phyloP scores from a whole-genome alignment of 2,113 vertebrate genomes.

The Menura novaehollandiae region DNA sequence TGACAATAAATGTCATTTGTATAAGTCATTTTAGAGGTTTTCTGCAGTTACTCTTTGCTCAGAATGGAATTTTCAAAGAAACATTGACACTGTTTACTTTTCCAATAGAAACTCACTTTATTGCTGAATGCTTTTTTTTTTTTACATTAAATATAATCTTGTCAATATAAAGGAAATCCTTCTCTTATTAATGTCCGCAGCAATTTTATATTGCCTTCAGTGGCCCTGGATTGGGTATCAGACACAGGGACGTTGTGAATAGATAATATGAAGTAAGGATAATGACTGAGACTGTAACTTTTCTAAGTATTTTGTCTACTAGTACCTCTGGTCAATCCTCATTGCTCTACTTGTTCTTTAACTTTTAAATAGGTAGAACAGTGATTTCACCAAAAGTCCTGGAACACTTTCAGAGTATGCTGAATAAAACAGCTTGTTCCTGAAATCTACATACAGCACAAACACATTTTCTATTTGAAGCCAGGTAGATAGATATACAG shows the following conservation, averaged over 20 bases:
- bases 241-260: neutral
- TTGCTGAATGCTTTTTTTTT: neutral
- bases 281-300: neutral
- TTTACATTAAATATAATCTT: neutral
- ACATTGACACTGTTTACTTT: neutral
- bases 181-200: neutral
- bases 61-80: neutral
- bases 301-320: neutral
- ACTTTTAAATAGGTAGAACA: neutral
- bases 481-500: accelerated
- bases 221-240: neutral
- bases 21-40: neutral
- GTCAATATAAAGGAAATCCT: neutral
- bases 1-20: neutral
- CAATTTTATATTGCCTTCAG: neutral
- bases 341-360: neutral
- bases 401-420: neutral
- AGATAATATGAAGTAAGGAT: neutral
- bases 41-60: neutral
- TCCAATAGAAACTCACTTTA: neutral
- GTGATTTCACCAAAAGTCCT: neutral
- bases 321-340: neutral
- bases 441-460: neutral
- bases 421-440: neutral
- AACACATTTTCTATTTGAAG: neutral